Evolutionary conservation across 2,113 vertebrate genomes (phyloP).

Genomic region (Scopus umbretta): DNA sequence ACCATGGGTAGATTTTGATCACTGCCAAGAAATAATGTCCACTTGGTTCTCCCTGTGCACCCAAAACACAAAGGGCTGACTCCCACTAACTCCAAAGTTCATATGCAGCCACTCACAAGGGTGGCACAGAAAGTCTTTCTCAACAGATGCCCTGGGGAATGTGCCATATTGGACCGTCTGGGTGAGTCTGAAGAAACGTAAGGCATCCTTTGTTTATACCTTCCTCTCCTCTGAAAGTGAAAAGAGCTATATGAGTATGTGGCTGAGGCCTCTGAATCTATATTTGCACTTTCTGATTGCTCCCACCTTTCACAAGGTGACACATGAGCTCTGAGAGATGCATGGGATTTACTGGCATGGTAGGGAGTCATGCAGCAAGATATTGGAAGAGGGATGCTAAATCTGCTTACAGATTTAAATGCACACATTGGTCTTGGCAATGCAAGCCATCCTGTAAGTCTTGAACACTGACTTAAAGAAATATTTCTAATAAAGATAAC

Average conservation of each 20-base stretch:
- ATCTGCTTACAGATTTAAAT: not conserved
- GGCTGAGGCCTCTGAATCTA: not conserved
- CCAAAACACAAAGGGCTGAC: not conserved
- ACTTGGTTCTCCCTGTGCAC: not conserved
- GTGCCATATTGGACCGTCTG: not conserved
- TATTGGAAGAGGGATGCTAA: not conserved
- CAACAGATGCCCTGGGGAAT: not conserved
- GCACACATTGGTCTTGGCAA: constrained; percentile 3
- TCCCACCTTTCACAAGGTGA: not conserved
- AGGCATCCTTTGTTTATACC: not conserved
- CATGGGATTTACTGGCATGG: not conserved
- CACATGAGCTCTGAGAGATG: not conserved
- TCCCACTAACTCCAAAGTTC: not conserved
- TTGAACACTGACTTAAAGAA: constrained; percentile 40
- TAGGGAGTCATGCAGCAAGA: not conserved
- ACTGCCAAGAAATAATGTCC: not conserved
- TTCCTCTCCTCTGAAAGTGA: not conserved
- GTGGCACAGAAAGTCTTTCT: not conserved
- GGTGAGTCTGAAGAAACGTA: not conserved
- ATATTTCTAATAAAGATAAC: constrained; percentile 45
- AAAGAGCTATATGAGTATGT: not conserved
- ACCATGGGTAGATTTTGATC: not conserved
- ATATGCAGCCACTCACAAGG: not conserved
- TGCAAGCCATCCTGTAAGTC: not conserved
- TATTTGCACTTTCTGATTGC: not conserved